phyloP scores from a whole-genome alignment of 2,797 vertebrate species.

The Acropternis orthonyx region DNA sequence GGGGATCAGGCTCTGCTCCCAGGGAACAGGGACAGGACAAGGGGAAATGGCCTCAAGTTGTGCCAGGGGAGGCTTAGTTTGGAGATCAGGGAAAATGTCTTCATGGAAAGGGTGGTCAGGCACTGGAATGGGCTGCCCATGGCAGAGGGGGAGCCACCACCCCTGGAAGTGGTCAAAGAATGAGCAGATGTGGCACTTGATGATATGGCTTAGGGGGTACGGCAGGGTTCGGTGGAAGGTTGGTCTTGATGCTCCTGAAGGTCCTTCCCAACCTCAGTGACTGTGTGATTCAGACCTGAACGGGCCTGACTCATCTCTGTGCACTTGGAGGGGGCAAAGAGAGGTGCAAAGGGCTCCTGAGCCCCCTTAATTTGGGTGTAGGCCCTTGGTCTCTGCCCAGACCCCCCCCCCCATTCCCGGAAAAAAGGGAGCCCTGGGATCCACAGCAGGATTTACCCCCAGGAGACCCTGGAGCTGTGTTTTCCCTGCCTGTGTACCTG shows the following conservation, averaged over 20 bases:
- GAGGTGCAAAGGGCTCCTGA: not conserved
- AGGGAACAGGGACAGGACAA: not conserved
- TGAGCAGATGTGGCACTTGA: not conserved
- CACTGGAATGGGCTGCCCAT: not conserved
- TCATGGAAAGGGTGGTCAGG: not conserved
- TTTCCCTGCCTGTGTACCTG: not conserved
- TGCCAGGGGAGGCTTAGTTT: not conserved
- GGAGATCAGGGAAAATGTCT: not conserved
- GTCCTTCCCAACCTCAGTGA: not conserved
- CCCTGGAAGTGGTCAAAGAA: not conserved
- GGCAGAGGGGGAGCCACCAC: too few relatives aligned
- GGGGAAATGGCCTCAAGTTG: not conserved
- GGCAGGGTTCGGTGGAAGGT: too few relatives aligned
- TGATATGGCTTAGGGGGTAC: not conserved
- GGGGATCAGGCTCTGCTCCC: not conserved
- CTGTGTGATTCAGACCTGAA: not conserved
- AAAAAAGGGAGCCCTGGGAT: not conserved
- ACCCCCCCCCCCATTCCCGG: too few relatives aligned
- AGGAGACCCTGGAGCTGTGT: not conserved
- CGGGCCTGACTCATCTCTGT: not conserved
- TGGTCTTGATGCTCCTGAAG: not conserved
- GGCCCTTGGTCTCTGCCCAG: accelerated
- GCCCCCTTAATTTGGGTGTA: accelerated
- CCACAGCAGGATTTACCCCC: not conserved
- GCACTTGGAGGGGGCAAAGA: not conserved